phyloP scores from a whole-genome alignment of 2,888 invertebrate species.

The Chloromyia formosa region DNA sequence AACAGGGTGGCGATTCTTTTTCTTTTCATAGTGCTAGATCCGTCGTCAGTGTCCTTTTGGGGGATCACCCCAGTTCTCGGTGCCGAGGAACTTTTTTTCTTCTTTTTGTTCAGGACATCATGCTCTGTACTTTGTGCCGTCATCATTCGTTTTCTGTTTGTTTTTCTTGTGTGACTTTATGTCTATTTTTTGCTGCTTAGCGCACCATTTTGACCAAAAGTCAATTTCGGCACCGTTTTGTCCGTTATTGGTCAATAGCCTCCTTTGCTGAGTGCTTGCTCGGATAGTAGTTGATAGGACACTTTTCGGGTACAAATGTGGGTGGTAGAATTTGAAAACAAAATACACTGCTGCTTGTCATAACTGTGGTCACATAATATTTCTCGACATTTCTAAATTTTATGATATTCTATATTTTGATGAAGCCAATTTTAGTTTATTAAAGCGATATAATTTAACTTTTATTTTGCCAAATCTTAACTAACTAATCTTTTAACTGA shows the following conservation, averaged over 20 bases:
- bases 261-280: neutral
- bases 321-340: no score
- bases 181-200: slow-evolving; percentile 15
- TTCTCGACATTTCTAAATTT: no score
- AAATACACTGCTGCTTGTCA: no score
- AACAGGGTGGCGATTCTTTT: neutral
- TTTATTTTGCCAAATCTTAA: no score
- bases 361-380: no score
- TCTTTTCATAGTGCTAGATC: neutral
- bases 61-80: neutral
- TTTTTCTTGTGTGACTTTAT: slow-evolving; percentile 14
- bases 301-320: neutral
- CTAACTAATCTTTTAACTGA: no score
- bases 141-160: neutral
- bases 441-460: no score
- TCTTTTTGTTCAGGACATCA: neutral
- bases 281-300: neutral
- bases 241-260: neutral
- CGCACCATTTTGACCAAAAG: slow-evolving; percentile 8
- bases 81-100: neutral
- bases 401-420: no score
- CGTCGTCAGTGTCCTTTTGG: neutral
- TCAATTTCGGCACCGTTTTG: neutral
- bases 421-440: no score
- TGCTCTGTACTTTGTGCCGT: no score